Base-by-base conservation (phyloP, 2,888 invertebrate genomes). In the Odontomyia ornata region DNA sequence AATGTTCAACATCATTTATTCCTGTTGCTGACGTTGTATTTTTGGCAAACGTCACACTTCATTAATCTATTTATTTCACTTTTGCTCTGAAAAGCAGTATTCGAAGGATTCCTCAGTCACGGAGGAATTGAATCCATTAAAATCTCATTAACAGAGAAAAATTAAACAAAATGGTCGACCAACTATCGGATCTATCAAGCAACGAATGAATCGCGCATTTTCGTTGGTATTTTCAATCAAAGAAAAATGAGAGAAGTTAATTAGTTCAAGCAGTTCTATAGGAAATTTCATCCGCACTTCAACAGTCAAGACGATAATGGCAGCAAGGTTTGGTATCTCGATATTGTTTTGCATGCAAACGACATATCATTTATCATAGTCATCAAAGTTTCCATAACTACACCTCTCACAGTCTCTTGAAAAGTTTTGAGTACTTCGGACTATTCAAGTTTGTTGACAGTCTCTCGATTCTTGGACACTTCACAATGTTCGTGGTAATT, bases 311-410 rank as follows among this genome's bases (percentile, higher is more conserved):
- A 11, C 21, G 23, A 18, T 15, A 60, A 60, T 3, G 23, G 60
- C 23, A 13, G 23, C 5, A 25, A 25, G 23, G 4, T 25, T 18
- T 25, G 7, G 23, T 25, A 25, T 60, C 23, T 21, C 60, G 18
- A 64, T 64, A 30, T 28, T 30, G 13, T 64, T 1, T 28, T 21
- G 43, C 5, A 43, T 67, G 67, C 43, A 43, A 67, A 67, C 43
- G 67, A 67, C 67, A 67, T n/a, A 43, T 67, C 30, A 67, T 67
- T 67, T 67, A 67, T 67, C 43, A 18, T 18, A 67, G 43, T 43
- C 67, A 67, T 36, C 67, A 18, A 67, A 67, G 46, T 36, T 67
- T 67, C 36, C 67, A 67, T 36, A 43, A 67, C 43, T 67, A 21
- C 3, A 43, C 36, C 67, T n/a, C n/a, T 43, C 43, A 60, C 36